Base-by-base conservation (phyloP, 1,140 invertebrate species). In the Aphidius ervi region DNA sequence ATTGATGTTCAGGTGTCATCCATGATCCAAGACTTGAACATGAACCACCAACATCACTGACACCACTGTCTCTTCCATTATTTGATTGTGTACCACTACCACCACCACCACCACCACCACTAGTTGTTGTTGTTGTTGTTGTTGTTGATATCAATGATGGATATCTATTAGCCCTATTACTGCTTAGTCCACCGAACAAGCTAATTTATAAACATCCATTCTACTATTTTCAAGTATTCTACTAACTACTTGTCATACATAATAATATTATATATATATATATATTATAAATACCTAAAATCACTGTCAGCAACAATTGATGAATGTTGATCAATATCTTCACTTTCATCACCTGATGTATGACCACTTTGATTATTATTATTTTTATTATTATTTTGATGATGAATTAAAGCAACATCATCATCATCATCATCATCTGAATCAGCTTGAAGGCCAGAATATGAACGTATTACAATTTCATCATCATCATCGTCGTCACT, bases 281-380 rank as follows among this genome's bases (percentile, higher is more conserved):
- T 50, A 54, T 48, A 43, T 20, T 10, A 31, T 23, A 46, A 6
- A 8, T 70, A 78, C 77, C 76, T 79, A 55, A 80, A 80, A 59
- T 80, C 78, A 59, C 74, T 77, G 47, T 79, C 75, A 43, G 74
- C 76, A 48, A 79, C 71, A 31, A 80, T 77, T 6, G 78, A 77
- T 9, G 74, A 76, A 43, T 75, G 73, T 58, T 75, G 71, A 58
- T 79, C 76, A 43, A 72, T 67, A 23, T 78, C 77, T 45, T 79
- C 77, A 62, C 72, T 74, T 40, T 74, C 75, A 20, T 79, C 77
- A 9, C 72, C 76, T 0, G 77, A 78, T 56, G 71, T 77, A 58
- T 73, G 75, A 3, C 74, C 75, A 48, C 75, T 79, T 46, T 71
- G 70, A 16, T 62, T 73, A n/a, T 54, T n/a, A 58, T 79, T 75